Evolutionary conservation across 2,113 vertebrate genomes (phyloP), one percentile per base, ranked within the genome.

Genomic region (Bostrychus sinensis): DNA sequence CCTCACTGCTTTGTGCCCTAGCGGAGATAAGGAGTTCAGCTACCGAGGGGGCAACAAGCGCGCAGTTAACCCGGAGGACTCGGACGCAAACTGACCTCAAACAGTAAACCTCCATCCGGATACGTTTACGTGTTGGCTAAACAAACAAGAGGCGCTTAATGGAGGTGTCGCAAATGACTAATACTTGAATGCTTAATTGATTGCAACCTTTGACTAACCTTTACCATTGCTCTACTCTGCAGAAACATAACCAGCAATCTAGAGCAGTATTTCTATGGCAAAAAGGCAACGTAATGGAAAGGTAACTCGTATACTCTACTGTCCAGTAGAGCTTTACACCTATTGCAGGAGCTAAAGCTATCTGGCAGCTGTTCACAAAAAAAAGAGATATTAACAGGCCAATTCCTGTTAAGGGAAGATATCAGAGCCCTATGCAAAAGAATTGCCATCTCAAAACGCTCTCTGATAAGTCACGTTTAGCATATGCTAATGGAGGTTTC

Each of bases 21-120:
- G 66, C 42, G 26, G 72, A 75, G 81, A 85, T 85, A 75, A 75
- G 78, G 56, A 13, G 53, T 19, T 54, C 7, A 37, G 42, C 58
- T 75, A 42, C 38, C 70, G 66, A 68, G 46, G 38, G 62, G 10
- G 45, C 23, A 56, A 59, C 61, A 63, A 75, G 32, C 45, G 6
- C 23, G 9, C 54, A 51, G 38, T 66, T 60, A 60, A 75, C 66
- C 70, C 55, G 10, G 42, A 56, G 67, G 61, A 59, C 20, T 62
- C 36, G 43, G 51, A 30, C 25, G 28, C 16, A 16, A 38, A 43
- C 42, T 48, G 71, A 78, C 50, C 56, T 39, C 37, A n/a, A n/a
- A n/a, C 32, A 30, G 41, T 25, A 60, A 55, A 77, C 71, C 62
- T 34, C 56, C 38, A 58, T 56, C 48, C 61, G 22, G 59, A 55